Percentiles rank a stretch among this genome's conserved stretches.
These are phyloP conservation scores for Megalops atlanticus DNA, from an alignment of 2,113 vertebrate genomes.

Conservation along the genomic window DNA sequence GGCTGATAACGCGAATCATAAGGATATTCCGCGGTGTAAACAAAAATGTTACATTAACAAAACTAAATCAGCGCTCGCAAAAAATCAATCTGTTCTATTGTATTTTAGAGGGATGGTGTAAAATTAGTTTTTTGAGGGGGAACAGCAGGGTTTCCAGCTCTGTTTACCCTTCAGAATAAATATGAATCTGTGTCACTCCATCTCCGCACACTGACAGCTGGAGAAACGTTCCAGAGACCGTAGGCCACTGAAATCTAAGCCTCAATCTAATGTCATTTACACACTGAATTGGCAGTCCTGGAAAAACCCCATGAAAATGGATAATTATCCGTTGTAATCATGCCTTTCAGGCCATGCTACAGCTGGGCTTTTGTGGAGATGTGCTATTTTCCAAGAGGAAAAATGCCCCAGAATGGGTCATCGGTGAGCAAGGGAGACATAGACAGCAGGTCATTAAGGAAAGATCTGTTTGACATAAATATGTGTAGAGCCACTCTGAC, in stretches of 20 bases:
- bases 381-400: background rate
- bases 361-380: background rate
- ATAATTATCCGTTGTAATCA: slow-evolving; percentile 10
- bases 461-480: background rate
- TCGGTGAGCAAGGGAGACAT: background rate
- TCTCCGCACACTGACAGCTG: background rate
- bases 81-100: slow-evolving; percentile 20
- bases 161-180: slow-evolving; percentile 7
- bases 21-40: slow-evolving; percentile 23
- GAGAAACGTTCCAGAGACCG: background rate
- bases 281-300: background rate
- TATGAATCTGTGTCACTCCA: background rate
- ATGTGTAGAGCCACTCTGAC: too few species aligned
- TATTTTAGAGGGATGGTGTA: slow-evolving; percentile 4
- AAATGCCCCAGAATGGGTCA: background rate
- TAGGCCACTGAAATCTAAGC: background rate
- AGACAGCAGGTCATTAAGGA: slow-evolving; percentile 3
- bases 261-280: background rate
- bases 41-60: slow-evolving; percentile 20
- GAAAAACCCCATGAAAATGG: background rate
- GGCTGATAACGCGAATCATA: slow-evolving; percentile 22
- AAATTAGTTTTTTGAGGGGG: slow-evolving; percentile 8
- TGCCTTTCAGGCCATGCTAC: background rate
- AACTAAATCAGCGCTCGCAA: background rate
- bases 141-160: slow-evolving; percentile 6